These are phyloP conservation scores for Bombylius major DNA, from an alignment of 2,888 invertebrate species.

Conservation along the genomic window DNA sequence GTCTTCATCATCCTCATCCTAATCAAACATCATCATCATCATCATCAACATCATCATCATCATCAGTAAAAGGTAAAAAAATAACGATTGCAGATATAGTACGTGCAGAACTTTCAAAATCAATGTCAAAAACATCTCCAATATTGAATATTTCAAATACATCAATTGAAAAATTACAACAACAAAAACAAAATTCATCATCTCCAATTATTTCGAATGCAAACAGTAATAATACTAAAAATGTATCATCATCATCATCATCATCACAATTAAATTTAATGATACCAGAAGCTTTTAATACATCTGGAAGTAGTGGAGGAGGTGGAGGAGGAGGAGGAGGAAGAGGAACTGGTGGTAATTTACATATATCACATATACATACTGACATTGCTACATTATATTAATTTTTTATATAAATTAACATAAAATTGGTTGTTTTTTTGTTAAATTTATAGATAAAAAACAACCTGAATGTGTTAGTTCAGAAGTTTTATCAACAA, in stretches of 20 bases:
- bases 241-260: constrained; percentile 27
- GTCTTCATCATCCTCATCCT: not conserved
- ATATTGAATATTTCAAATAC: not conserved
- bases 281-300: constrained; percentile 77
- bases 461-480: constrained; percentile 28
- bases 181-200: not conserved
- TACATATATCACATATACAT: too few relatives aligned
- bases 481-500: constrained; percentile 32
- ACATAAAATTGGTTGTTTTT: too few relatives aligned
- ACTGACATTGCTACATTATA: too few relatives aligned
- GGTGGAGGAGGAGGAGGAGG: too few relatives aligned
- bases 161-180: not conserved
- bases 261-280: constrained; percentile 52
- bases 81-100: not conserved
- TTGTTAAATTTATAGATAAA: constrained; percentile 15
- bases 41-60: not conserved
- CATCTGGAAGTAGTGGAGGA: constrained; percentile 35
- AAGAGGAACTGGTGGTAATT: too few relatives aligned
- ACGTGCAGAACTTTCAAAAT: not conserved
- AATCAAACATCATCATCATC: not conserved
- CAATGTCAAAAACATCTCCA: not conserved
- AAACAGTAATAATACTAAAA: not conserved
- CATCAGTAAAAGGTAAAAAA: not conserved
- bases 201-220: not conserved
- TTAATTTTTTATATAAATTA: too few relatives aligned